Evolutionary conservation across 2,888 invertebrate genomes (phyloP), one percentile per base, ranked within the genome.

Genomic region (Conus canariensis): DNA sequence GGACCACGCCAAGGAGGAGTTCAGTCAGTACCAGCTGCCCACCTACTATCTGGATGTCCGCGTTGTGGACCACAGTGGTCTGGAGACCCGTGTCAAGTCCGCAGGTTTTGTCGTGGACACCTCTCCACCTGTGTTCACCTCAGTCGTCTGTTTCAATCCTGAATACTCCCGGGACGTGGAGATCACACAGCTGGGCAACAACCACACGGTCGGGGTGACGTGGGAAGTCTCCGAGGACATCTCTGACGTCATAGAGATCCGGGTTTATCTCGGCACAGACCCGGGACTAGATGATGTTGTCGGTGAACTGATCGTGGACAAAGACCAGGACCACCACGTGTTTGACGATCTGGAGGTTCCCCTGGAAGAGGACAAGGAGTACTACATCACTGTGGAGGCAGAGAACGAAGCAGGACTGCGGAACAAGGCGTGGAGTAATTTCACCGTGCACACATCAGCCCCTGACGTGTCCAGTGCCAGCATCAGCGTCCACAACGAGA

Each of bases 221-320:
- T 94, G 94, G 94, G 92, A 93, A 45, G 92, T 92, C 82, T 88
- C 90, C 0, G 94, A 94, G 86, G 93, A 93, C 59, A 88, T 93
- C 14, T 92, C 93, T 67, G 91, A 92, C 56, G 92, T 94, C 30
- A 85, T 82, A 5, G 64, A 80, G 2, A 93, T 92, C 45, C 59
- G 59, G 45, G 91, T 94, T 12, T 89, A 88, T 25, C 88, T 94
- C 59, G 91, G 93, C 8, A 90, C 91, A 16, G 16, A 45, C 70
- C 89, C 89, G 19, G 56, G 30, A 6, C 1, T 70, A 19, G 89
- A 70, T 9, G 89, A 89, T 45, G 30, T 89, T 5, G 19, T 56
- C 10, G 14, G 59, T 5, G 22, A 67, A n/a, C 25, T n/a, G 14
- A 12, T 30, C 8, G 16, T 83, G 45, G 22, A 74, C 19, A 14